Conservation (phyloP, 2,797 vertebrate species). For the Sternotherus odoratus region DNA sequence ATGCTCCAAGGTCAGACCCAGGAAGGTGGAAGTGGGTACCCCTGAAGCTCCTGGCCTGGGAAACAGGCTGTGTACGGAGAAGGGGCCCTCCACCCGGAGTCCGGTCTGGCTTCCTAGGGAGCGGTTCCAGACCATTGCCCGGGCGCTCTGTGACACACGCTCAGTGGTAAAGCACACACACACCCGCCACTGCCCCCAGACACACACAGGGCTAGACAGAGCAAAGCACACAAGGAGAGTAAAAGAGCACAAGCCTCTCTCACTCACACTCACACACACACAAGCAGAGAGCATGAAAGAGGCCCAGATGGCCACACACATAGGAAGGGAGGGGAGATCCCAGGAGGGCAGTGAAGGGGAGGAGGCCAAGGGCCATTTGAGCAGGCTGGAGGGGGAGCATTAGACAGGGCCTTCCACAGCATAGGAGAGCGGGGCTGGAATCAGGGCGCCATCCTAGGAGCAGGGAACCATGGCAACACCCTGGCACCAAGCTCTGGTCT, state of each 20-base stretch:
- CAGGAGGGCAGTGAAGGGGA: too few species aligned
- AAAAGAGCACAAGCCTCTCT: too few species aligned
- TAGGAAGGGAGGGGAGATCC: not conserved
- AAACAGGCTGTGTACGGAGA: too few species aligned
- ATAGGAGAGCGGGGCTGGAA: not conserved
- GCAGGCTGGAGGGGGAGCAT: not conserved
- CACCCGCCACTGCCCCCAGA: fast-evolving
- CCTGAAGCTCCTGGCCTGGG: too few species aligned
- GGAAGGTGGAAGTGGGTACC: too few species aligned
- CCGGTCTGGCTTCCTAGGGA: too few species aligned
- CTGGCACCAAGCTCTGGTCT: not conserved
- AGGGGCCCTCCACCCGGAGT: too few species aligned
- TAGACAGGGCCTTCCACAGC: not conserved
- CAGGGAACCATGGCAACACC: too few species aligned
- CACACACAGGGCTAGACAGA: not conserved
- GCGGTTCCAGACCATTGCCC: too few species aligned
- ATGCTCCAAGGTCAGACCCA: too few species aligned
- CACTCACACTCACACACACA: not conserved
- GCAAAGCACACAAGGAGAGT: too few species aligned
- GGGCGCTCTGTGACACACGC: too few species aligned
- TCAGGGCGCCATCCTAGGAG: not conserved
- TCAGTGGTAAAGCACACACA: not conserved
- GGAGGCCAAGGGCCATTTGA: not conserved
- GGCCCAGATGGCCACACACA: not conserved
- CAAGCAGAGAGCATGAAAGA: not conserved